phyloP scores from a whole-genome alignment of 2,797 vertebrate genomes.

The Podargus strigoides region DNA sequence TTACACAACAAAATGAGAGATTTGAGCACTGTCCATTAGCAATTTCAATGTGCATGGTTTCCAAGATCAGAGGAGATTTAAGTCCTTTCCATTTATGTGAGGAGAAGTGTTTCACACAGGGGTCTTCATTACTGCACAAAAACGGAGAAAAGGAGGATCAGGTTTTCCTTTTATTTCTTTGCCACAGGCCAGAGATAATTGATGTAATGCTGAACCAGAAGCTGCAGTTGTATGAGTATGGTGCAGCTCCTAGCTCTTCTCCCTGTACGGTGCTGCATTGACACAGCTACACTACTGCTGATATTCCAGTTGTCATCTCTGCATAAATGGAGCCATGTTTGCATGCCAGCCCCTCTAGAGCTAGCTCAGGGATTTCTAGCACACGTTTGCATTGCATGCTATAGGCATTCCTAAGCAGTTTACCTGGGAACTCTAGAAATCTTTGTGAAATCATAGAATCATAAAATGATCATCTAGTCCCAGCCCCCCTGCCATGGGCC shows the following conservation, averaged over 20 bases:
- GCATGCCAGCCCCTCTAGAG: neutral
- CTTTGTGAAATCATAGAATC: too few relatives aligned
- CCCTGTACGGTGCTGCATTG: neutral
- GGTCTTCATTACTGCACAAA: neutral
- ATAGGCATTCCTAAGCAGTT: neutral
- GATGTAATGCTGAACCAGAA: neutral
- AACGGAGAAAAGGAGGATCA: neutral
- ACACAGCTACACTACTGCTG: too few relatives aligned
- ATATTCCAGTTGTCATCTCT: neutral
- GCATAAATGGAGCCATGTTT: neutral
- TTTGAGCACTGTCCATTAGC: neutral
- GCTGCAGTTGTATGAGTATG: neutral
- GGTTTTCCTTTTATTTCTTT: neutral
- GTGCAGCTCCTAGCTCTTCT: neutral
- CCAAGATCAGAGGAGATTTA: neutral
- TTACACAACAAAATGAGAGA: neutral
- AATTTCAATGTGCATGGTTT: neutral
- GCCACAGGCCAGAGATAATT: neutral
- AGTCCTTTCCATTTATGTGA: neutral
- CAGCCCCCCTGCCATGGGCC: too few relatives aligned
- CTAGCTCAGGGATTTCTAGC: neutral
- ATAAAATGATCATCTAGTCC: too few relatives aligned
- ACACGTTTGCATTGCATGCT: neutral
- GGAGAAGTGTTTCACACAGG: neutral
- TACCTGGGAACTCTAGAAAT: neutral